phyloP scores from a whole-genome alignment of 1,140 invertebrate species.

The Zaprionus ornatus region DNA sequence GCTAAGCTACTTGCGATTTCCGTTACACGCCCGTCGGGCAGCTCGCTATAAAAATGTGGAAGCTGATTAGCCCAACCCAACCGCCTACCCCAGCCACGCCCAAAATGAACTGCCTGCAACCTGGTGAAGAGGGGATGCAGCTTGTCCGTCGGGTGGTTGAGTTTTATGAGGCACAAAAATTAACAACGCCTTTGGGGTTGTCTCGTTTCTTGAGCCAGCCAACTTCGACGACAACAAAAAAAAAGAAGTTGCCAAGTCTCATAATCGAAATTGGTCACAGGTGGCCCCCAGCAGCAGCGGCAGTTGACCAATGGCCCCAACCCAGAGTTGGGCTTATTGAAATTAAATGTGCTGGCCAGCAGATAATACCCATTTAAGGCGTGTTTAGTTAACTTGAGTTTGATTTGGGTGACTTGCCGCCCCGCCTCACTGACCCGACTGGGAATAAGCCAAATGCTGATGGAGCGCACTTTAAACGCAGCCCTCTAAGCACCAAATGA shows the following conservation, averaged over 20 bases:
- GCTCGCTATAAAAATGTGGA: slow-evolving; percentile 75
- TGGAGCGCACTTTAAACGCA: slow-evolving; percentile 5
- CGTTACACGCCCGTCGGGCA: slow-evolving; percentile 66
- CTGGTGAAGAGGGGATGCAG: slow-evolving; percentile 8
- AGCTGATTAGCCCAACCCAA: slow-evolving; percentile 64
- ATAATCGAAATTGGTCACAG: slow-evolving; percentile 83
- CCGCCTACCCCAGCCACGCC: not conserved
- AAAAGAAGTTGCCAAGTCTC: slow-evolving; percentile 61
- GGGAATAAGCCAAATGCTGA: slow-evolving; percentile 20
- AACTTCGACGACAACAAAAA: slow-evolving; percentile 23
- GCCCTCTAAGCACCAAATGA: not conserved
- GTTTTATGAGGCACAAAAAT: slow-evolving; percentile 81
- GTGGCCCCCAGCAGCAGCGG: slow-evolving; percentile 52
- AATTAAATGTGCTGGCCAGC: slow-evolving; percentile 76
- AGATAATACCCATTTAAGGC: slow-evolving; percentile 80
- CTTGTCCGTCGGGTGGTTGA: slow-evolving; percentile 48
- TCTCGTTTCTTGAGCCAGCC: slow-evolving; percentile 60
- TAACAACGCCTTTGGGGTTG: slow-evolving; percentile 78
- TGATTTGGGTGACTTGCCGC: slow-evolving; percentile 62
- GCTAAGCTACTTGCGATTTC: slow-evolving; percentile 82
- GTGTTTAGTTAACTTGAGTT: slow-evolving; percentile 79
- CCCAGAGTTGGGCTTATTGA: slow-evolving; percentile 59
- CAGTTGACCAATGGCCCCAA: slow-evolving; percentile 52
- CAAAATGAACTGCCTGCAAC: slow-evolving; percentile 57
- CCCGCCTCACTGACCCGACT: not conserved